Evolutionary conservation across 2,113 vertebrate genomes (phyloP), one percentile per base, ranked within the genome.

Genomic region (Nyctibius bracteatus): DNA sequence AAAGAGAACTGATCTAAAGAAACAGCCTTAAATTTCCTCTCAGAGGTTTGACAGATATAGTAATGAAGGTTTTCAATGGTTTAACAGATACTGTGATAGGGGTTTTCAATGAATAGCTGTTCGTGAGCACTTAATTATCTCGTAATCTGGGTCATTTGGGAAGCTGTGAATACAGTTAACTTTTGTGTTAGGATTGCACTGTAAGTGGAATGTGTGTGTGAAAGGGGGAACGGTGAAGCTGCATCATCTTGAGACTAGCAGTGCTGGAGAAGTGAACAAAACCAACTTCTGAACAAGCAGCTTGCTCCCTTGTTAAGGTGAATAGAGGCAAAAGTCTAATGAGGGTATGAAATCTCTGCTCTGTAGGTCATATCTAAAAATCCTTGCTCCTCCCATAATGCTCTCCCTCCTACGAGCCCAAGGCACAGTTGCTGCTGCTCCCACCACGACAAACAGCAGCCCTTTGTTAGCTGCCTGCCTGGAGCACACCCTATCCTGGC

Each of bases 81-180:
- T 77, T 88, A 83, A 66, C 21, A 92, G 61, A 88, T 80, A 63
- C 33, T 65, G 52, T 31, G 52, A n/a, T 85, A 52, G 84, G 75
- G 22, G 3, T 81, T 96, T 85, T 91, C 68, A 84, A 31, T 96
- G 89, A 96, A 85, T 85, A 65, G 84, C 58, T 82, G 87, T 91
- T 94, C 74, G 61, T 54, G 70, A 91, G 87, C 62, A 85, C 66
- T 96, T 96, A 93, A 96, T 94, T 82, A 94, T 95, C 49, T 82
- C 78, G 90, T 91, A 59, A 85, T 91, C 84, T 97, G 66, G 78
- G 90, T 95, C 93, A 68, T 81, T 86, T 85, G 91, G 81, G 62
- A 88, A 88, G 21, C 66, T 65, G 44, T 70, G 66, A 89, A 39
- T 65, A 94, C 81, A 95, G 93, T 33, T 78, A 67, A 90, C 57